Conservation (phyloP, 2,113 vertebrate species). For the Ctenomys sociabilis region DNA sequence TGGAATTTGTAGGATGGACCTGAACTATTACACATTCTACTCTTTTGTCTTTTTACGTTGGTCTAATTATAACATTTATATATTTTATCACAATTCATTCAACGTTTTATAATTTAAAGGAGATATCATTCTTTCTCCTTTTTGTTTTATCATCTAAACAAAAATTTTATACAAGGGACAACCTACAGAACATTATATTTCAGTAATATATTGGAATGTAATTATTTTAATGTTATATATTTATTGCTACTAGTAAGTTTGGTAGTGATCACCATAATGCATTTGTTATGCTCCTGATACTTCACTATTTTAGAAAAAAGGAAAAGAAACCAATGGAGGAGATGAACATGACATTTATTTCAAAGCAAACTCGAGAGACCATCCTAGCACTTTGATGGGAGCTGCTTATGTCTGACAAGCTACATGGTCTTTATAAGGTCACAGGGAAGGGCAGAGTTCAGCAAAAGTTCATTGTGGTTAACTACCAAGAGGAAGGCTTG, state of each 20-base stretch:
- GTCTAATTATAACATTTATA: neutral
- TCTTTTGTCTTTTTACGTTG: neutral
- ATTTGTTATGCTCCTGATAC: neutral
- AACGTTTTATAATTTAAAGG: neutral
- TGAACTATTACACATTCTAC: neutral
- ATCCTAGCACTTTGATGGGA: neutral
- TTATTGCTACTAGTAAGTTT: neutral
- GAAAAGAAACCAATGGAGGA: neutral
- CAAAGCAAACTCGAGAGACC: neutral
- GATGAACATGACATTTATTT: neutral
- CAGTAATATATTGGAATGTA: neutral
- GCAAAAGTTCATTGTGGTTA: neutral
- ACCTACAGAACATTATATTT: neutral
- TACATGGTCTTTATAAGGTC: neutral
- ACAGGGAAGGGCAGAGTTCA: too few species aligned
- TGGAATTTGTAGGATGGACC: neutral
- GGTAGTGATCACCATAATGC: neutral
- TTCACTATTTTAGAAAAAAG: neutral
- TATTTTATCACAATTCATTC: neutral
- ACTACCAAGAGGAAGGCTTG: neutral
- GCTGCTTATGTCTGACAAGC: accelerated
- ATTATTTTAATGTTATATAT: neutral
- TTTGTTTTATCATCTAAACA: neutral
- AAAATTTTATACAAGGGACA: neutral
- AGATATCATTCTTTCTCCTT: neutral